These are phyloP conservation scores for Malthinus flaveolus DNA, from an alignment of 2,888 invertebrate species.

Conservation along the genomic window DNA sequence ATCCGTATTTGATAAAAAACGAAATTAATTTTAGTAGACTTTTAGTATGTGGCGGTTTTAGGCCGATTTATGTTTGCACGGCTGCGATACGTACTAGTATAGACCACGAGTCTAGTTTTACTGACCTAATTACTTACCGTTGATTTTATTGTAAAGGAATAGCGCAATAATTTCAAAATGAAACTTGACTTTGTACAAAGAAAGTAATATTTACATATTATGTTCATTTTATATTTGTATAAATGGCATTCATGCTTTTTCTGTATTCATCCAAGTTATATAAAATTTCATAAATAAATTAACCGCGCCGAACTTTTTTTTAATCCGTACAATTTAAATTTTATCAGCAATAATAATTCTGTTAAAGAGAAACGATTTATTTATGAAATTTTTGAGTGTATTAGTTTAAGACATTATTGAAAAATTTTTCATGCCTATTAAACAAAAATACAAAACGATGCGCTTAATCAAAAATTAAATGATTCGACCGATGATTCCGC, in stretches of 20 bases:
- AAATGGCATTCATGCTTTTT: conserved; percentile 30
- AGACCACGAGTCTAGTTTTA: no score
- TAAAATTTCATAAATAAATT: conserved; percentile 26
- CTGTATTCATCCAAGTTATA: conserved; percentile 20
- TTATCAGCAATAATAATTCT: not conserved
- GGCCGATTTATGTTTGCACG: no score
- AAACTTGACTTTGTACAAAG: conserved; percentile 38
- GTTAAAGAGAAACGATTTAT: conserved; percentile 4
- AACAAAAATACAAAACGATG: conserved; percentile 5
- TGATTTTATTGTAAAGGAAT: conserved; percentile 1
- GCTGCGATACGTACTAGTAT: no score
- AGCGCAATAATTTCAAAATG: conserved; percentile 35
- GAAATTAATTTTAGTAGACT: no score
- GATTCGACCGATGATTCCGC: not conserved
- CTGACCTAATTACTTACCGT: conserved; percentile 6
- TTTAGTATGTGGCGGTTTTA: no score
- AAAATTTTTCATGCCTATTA: conserved; percentile 20
- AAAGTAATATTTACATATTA: conserved; percentile 29
- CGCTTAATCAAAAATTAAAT: conserved; percentile 12
- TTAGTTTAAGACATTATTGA: conserved; percentile 24
- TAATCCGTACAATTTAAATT: not conserved
- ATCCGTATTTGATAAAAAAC: no score
- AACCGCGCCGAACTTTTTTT: conserved; percentile 7
- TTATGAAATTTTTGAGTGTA: conserved; percentile 23
- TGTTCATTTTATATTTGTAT: conserved; percentile 35